Base-by-base conservation (phyloP, 1,140 invertebrate genomes). In the Drosophila suzukii region DNA sequence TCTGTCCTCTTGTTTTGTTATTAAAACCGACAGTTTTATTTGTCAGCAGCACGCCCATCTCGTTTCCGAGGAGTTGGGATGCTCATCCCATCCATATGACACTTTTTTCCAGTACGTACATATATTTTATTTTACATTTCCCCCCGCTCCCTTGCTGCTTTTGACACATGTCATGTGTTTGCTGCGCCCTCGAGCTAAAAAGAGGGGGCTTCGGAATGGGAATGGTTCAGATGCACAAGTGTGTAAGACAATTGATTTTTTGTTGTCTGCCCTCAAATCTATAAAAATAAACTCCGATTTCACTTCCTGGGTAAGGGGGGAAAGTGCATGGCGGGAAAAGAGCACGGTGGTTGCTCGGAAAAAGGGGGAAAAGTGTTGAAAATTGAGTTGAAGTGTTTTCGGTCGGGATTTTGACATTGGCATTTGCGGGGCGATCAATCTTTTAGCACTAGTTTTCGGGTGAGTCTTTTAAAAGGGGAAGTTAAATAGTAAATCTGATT, bases 1-100 rank as follows among this genome's bases (percentile, higher is more conserved):
- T 41, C 51, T 24, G 27, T 57, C 10, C 34, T 43, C 27, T 50
- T 47, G 60, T 62, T 78, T 81, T 89, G 80, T 89, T 89, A 89
- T 89, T 89, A 89, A 89, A 89, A 83, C 84, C 89, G 84, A 89
- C 84, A 89, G 80, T 89, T 89, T 89, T 89, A 89, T 89, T 89
- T 89, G 84, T 89, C 80, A 82, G 84, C 83, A 79, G 75, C 62
- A 27, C 41, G 46, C 41, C 51, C 24, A 36, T 20, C 51, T 46
- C 60, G 51, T 59, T 60, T 34, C 15, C 46, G 27, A 51, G 38
- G 47, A 61, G 68, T 44, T 46, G 36, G 39, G 41, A 53, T 56
- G 49, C 54, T 44, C 60, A 17, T 55, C 17, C 62, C 73, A 71
- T 75, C 66, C 81, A 81, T 81, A 89, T 89, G 84, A 89, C 84